phyloP scores from a whole-genome alignment of 2,797 vertebrate genomes.

The Onychomys torridus region DNA sequence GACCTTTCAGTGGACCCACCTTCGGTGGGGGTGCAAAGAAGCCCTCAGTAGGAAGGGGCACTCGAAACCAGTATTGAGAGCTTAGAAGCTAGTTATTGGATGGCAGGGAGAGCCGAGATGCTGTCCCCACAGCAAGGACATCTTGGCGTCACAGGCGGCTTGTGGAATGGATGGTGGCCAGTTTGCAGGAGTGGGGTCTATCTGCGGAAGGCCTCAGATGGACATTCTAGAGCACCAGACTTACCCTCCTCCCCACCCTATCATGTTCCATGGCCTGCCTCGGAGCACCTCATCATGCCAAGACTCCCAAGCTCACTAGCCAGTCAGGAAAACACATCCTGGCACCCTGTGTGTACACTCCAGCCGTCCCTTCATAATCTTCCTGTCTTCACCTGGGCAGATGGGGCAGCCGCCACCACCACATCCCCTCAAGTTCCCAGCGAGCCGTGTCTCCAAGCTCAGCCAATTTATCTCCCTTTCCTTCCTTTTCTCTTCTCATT shows the following conservation, averaged over 20 bases:
- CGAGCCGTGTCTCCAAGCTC: neutral
- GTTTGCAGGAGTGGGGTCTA: neutral
- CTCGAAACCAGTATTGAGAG: slow-evolving; percentile 30
- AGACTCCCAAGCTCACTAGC: neutral
- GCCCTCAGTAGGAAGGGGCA: neutral
- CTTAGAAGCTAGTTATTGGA: neutral
- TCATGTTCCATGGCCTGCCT: neutral
- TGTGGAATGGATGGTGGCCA: neutral
- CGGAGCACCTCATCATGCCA: neutral
- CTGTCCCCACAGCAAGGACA: neutral
- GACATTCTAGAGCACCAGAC: neutral
- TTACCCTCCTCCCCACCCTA: neutral
- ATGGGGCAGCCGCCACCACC: neutral
- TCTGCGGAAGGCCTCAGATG: neutral
- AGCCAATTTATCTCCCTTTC: neutral
- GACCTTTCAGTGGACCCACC: neutral
- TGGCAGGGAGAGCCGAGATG: neutral
- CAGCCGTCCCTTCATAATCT: neutral
- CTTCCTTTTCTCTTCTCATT: neutral
- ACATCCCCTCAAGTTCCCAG: neutral
- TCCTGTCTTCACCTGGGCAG: neutral
- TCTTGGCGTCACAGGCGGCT: neutral
- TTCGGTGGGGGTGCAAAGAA: neutral
- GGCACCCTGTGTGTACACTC: neutral
- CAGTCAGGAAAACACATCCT: neutral